Evolutionary conservation across 2,888 invertebrate genomes (phyloP), one percentile per base, ranked within the genome.

Genomic region (Drosophila subsilvestris): DNA sequence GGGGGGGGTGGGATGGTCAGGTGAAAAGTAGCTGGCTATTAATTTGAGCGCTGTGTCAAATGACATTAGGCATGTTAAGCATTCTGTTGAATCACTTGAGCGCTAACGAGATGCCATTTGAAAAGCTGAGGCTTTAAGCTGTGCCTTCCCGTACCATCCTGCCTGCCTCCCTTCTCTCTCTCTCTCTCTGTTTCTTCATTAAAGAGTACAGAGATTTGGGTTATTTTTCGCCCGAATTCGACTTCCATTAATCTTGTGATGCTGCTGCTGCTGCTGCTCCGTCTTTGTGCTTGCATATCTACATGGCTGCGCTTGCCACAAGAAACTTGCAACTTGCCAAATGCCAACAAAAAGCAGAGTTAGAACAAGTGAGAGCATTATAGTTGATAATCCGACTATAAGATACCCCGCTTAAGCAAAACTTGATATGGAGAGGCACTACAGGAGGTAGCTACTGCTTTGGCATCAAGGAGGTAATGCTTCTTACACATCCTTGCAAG

Each of bases 1-100:
- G 43, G 25, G 66, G 53, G 63, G 53, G 61, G 67, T 45, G 53
- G 61, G 67, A 43, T 81, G 88, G 83, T 79, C 83, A 83, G 83
- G 83, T 83, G 83, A 83, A 87, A 83, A 83, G 88, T 83, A 86
- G 79, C 69, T 71, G 78, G 83, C 83, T 87, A 83, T 83, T 83
- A 83, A 87, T 83, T 87, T 82, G 82, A 85, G 76, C 70, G 80
- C 82, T 85, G 79, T 60, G 83, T 75, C 79, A 83, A 87, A 87
- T 82, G 88, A 82, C 83, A 87, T 85, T 87, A 85, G 88, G 83
- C 78, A 87, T 83, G 88, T 87, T 85, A 82, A 87, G 81, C 87
- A 82, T 82, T 82, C 81, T 82, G 87, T 82, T 82, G 81, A 82
- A 82, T 82, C 81, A 82, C 87, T 82, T 82, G 79, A 86, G 79